These are phyloP conservation scores for Calycopis cecrops DNA, from an alignment of 1,140 invertebrate species.

Conservation along the genomic window DNA sequence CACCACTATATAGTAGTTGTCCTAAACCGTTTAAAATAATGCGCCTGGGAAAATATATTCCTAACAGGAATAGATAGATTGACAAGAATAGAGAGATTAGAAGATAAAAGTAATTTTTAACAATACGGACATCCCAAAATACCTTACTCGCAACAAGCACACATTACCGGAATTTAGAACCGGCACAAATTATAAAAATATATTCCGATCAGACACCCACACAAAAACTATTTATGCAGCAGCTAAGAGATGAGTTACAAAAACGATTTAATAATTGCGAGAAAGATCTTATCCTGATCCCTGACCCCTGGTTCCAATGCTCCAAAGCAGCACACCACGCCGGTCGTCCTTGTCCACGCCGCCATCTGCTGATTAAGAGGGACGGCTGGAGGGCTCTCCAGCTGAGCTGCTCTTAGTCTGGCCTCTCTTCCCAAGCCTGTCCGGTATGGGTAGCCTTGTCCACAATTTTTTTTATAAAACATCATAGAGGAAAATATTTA, in stretches of 20 bases:
- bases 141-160: constrained; percentile 11
- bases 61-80: constrained; percentile 22
- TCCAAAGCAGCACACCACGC: no score
- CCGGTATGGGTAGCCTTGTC: no score
- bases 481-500: no score
- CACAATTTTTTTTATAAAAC: no score
- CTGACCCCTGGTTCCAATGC: no score
- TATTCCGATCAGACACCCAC: constrained; percentile 29
- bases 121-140: constrained; percentile 13
- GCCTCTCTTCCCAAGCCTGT: no score
- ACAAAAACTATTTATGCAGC: constrained; percentile 5
- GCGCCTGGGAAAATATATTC: constrained; percentile 28
- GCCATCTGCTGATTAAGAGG: no score
- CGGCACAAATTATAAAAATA: constrained; percentile 23
- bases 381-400: no score
- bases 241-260: background rate
- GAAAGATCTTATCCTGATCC: background rate
- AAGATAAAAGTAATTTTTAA: constrained; percentile 24
- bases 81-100: no score
- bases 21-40: constrained; percentile 22
- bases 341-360: no score
- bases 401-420: no score
- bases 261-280: background rate
- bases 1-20: constrained; percentile 17
- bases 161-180: no score